Base-by-base conservation (phyloP, 2,797 vertebrate species). In the Sus cebifrons region DNA sequence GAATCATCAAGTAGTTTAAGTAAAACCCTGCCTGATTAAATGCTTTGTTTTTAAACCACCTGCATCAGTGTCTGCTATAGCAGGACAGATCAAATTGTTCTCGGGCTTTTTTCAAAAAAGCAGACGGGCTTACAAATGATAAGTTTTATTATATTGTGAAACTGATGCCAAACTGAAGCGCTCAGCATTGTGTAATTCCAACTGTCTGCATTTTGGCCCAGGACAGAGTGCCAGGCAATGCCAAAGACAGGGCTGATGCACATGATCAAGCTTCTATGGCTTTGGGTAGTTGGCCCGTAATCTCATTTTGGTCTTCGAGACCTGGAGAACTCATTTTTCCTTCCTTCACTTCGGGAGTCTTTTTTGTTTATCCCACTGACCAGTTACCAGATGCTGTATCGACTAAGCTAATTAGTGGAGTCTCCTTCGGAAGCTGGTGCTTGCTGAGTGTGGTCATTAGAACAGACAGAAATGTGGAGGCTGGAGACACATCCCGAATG, bases 31-130 rank as follows among this genome's bases (percentile, higher is more conserved):
- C 95, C 96, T 98, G 98, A 98, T 98, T 98, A 98, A 98, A 97
- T 97, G 98, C 97, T 98, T 98, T 98, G 98, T 98, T 98, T 99
- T 98, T 96, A 98, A 98, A 94, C 97, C 98, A 98, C 97, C 97
- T 98, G 98, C 97, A 98, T 78, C 97, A 97, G 91, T 97, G 98
- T 97, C 97, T 98, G 96, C 97, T 97, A 86, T 97, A 98, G 96
- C 97, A 97, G 96, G 94, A 98, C 93, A 96, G 97, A 98, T 97
- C 96, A 97, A 98, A 98, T 97, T 98, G 98, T 98, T 98, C 97
- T 97, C 74, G n/a, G 89, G 64, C 79, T 85, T 97, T 96, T 94
- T 94, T 96, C 89, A 64, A 73, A 94, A 97, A 98, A 97, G 77
- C 86, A 98, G 97, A 98, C 95, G 95, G 98, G 97, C 97, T 98